These are phyloP conservation scores for Hyposoter dolosus DNA, from an alignment of 2,888 invertebrate genomes.

Conservation along the genomic window DNA sequence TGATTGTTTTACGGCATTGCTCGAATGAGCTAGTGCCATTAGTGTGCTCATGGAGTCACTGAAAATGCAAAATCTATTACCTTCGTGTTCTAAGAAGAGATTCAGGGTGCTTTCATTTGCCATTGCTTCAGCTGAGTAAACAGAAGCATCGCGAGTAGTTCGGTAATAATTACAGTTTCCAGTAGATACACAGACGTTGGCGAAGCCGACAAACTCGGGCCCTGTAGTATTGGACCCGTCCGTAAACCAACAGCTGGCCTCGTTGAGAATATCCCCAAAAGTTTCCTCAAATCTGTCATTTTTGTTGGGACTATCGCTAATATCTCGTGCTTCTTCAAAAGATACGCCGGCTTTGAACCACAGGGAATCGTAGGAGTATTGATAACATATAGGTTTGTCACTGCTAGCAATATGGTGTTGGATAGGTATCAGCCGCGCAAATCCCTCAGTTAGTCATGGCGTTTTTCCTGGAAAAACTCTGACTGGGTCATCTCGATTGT, in stretches of 20 bases:
- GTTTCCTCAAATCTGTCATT: neutral
- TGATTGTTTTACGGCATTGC: neutral
- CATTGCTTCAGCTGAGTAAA: neutral
- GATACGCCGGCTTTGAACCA: neutral
- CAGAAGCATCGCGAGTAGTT: neutral
- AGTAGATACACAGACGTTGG: neutral
- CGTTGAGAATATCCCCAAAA: neutral
- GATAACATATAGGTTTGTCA: neutral
- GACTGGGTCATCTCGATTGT: slow-evolving; percentile 1
- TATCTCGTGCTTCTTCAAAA: neutral
- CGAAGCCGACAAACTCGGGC: neutral
- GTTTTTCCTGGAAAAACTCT: neutral
- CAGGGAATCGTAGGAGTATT: neutral
- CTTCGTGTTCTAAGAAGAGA: neutral
- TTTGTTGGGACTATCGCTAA: neutral
- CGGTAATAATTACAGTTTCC: neutral
- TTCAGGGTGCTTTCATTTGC: neutral
- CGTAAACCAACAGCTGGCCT: neutral
- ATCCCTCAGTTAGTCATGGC: neutral
- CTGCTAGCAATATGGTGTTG: neutral
- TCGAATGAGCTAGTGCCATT: neutral
- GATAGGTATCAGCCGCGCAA: neutral
- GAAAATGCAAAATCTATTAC: neutral
- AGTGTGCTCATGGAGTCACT: neutral
- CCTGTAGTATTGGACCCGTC: neutral